Base-by-base conservation (phyloP, 1,140 invertebrate genomes). In the Tetramorium alpestre region DNA sequence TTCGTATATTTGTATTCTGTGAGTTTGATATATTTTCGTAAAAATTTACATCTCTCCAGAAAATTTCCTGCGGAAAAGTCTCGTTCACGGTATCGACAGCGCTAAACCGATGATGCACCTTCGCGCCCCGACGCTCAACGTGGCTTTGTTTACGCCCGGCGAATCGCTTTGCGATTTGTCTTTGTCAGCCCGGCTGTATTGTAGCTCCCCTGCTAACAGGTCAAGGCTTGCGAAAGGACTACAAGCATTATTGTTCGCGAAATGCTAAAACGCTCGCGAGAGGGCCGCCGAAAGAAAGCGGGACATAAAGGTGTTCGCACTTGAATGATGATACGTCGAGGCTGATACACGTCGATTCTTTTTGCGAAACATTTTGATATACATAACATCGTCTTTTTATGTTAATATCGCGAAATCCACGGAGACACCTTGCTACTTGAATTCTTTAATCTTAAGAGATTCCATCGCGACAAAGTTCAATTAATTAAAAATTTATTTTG, bases 111-210 rank as follows among this genome's bases (percentile, higher is more conserved):
- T 76, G 73, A 72, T 78, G 70, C 16, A n/a, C 51, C 49, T 3
- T 73, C 72, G 87, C 77, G 16, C 41, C 18, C 25, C 25, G 22
- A 22, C 22, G 33, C 5, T 51, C 87, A 6, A 5, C 6, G 25
- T 8, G 18, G 44, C 58, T 85, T 88, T 72, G 87, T 73, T 85
- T 58, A 22, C 64, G 51, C 41, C 47, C 22, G 38, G 41, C 47
- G 75, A 62, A 78, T 89, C 80, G 58, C 54, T 88, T 54, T 28
- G 80, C 28, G 65, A 70, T 88, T 88, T 89, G 64, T 88, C 80
- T 89, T 70, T 60, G 64, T 62, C n/a, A 78, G 60, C 25, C 3
- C 28, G 25, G 11, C n/a, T 7, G 41, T 78, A 78, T 78, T 67
- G 60, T 78, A 25, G 8, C 10, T 7, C 0, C n/a, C 44, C 28